These are phyloP conservation scores for Microctonus brassicae DNA, from an alignment of 2,888 invertebrate species.

Conservation along the genomic window DNA sequence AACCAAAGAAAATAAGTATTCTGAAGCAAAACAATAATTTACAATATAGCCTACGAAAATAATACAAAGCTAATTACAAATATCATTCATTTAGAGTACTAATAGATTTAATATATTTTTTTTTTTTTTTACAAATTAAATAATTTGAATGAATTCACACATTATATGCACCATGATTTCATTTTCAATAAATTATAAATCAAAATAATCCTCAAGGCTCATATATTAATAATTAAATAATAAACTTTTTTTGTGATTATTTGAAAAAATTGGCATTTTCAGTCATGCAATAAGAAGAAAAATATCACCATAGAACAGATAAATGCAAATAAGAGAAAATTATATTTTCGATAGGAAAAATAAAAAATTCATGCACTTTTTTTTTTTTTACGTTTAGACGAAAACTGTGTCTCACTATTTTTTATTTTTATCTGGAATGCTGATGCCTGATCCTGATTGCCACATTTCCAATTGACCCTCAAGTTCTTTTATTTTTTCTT, in stretches of 20 bases:
- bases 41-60: background rate
- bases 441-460: background rate
- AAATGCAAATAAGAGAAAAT: background rate
- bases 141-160: background rate
- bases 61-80: background rate
- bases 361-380: background rate
- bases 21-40: background rate
- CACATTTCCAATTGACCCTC: slow-evolving; percentile 26
- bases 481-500: slow-evolving; percentile 47
- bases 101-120: background rate
- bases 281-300: background rate
- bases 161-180: background rate
- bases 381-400: background rate
- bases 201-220: too few species aligned
- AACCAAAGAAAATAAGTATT: slow-evolving; percentile 22
- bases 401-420: slow-evolving; percentile 26
- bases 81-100: background rate
- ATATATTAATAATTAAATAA: background rate
- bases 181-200: too few species aligned
- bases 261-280: background rate
- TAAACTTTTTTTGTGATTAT: background rate
- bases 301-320: background rate
- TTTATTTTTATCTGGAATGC: background rate
- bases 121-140: background rate
- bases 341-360: background rate